A percentile compares a stretch with the other conserved stretches of the same genome.
These are phyloP conservation scores for Limnephilus lunatus DNA, from an alignment of 2,888 invertebrate species.

Conservation along the genomic window DNA sequence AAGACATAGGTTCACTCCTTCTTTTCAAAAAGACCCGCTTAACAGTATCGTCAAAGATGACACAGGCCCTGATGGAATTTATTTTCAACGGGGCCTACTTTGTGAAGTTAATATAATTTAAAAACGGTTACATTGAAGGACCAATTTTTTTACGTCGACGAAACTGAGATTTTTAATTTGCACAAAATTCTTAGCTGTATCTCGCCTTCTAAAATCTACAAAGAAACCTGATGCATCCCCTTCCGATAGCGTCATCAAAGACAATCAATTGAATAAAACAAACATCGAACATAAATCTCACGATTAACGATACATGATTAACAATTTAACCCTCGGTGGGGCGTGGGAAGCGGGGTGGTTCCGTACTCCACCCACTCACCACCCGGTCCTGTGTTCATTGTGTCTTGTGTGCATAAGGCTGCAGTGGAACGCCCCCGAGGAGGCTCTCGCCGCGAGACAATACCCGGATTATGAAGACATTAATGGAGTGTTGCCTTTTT, in stretches of 20 bases:
- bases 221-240: not conserved
- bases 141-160: too few species aligned
- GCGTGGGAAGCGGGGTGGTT: not conserved
- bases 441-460: conserved; percentile 15
- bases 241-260: not conserved
- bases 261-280: not conserved
- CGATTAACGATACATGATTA: conserved; percentile 6
- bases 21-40: too few species aligned
- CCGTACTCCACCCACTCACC: not conserved
- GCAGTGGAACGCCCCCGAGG: conserved; percentile 2
- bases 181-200: too few species aligned
- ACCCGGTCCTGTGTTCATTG: not conserved
- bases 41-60: too few species aligned
- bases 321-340: not conserved
- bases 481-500: conserved; percentile 2
- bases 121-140: too few species aligned
- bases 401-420: not conserved
- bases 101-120: too few species aligned
- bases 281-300: not conserved
- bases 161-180: too few species aligned
- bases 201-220: too few species aligned
- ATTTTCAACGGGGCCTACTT: too few species aligned
- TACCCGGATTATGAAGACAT: conserved; percentile 27
- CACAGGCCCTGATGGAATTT: too few species aligned
- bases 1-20: too few species aligned